Conservation (phyloP, 2,113 vertebrate species). For the Erythrocercus mccallii region DNA sequence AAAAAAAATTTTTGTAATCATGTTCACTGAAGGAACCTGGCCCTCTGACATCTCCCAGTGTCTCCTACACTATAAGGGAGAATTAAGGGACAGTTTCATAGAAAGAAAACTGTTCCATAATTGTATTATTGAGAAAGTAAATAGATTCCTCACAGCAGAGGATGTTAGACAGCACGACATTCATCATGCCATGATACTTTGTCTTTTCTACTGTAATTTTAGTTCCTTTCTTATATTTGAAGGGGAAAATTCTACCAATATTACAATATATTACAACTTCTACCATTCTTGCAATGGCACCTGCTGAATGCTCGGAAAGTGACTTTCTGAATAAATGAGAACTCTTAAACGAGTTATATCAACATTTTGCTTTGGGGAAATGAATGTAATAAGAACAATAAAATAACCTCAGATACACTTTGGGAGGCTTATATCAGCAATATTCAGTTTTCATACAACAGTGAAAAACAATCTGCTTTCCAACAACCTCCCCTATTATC, state of each 20-base stretch:
- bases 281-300: neutral
- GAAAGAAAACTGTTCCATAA: slow-evolving; percentile 20
- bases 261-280: slow-evolving; percentile 35
- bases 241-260: neutral
- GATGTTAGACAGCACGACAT: neutral
- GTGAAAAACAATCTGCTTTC: slow-evolving; percentile 44
- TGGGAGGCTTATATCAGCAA: slow-evolving; percentile 50
- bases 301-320: slow-evolving; percentile 6
- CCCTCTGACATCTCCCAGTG: neutral
- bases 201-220: slow-evolving; percentile 26
- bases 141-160: slow-evolving; percentile 23
- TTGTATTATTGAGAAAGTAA: slow-evolving; percentile 51
- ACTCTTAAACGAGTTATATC: slow-evolving; percentile 37
- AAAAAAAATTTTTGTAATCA: slow-evolving; percentile 34
- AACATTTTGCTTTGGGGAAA: slow-evolving; percentile 56
- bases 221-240: neutral
- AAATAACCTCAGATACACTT: slow-evolving; percentile 55
- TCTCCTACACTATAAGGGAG: neutral
- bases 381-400: slow-evolving; percentile 51
- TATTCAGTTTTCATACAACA: slow-evolving; percentile 41
- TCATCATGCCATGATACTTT: slow-evolving; percentile 16
- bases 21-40: neutral
- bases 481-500: slow-evolving; percentile 15
- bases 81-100: slow-evolving; percentile 6
- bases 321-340: slow-evolving; percentile 47